phyloP scores from a whole-genome alignment of 1,140 invertebrate species.

The Kradibia gibbosae region DNA sequence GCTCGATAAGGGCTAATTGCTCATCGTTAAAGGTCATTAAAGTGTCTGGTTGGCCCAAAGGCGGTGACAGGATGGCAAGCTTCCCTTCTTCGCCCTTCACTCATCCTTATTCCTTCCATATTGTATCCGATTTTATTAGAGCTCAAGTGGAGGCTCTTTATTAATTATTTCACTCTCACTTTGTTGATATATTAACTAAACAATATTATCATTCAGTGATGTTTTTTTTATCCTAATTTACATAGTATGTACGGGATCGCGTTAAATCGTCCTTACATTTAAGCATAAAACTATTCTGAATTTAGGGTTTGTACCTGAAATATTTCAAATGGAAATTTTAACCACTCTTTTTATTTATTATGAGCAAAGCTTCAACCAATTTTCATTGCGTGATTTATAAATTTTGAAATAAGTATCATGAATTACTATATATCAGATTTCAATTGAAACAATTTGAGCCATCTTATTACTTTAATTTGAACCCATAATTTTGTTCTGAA shows the following conservation, averaged over 20 bases:
- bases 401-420: background rate
- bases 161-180: conserved; percentile 22
- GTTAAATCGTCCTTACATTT: no score
- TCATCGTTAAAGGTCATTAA: conserved; percentile 70
- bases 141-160: background rate
- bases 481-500: background rate
- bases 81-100: conserved; percentile 37
- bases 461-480: background rate
- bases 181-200: background rate
- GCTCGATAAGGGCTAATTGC: conserved; percentile 66
- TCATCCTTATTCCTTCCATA: background rate
- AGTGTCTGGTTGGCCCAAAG: conserved; percentile 67
- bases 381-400: background rate
- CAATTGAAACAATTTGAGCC: background rate
- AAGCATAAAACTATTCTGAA: no score
- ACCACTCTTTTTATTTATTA: background rate
- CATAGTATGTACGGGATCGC: background rate
- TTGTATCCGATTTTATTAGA: conserved; percentile 27
- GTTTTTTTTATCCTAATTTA: background rate
- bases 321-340: background rate
- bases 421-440: conserved; percentile 1
- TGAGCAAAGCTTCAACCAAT: background rate
- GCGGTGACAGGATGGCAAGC: conserved; percentile 42
- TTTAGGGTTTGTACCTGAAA: no score
- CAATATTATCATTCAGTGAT: background rate